Percentiles rank a stretch among this genome's conserved stretches.
Conservation (phyloP, 2,888 invertebrate genomes). For the Margaritifera margaritifera region DNA sequence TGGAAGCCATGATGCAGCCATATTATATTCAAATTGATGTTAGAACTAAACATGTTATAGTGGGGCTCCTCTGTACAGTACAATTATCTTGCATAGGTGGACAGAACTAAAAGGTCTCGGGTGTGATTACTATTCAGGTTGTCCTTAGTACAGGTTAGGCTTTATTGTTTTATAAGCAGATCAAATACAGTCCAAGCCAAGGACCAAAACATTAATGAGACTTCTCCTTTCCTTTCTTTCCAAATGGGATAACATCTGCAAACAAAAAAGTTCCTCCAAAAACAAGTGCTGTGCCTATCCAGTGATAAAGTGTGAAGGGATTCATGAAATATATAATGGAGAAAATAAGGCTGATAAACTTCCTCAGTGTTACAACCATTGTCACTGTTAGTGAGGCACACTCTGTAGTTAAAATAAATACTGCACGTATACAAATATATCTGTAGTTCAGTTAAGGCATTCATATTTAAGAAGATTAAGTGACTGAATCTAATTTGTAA, state of each 20-base stretch:
- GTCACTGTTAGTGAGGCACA: slow-evolving; percentile 96
- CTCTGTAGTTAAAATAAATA: slow-evolving; percentile 94
- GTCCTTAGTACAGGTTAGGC: too few relatives aligned
- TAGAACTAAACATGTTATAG: too few relatives aligned
- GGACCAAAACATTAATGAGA: too few relatives aligned
- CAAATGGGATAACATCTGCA: slow-evolving; percentile 74
- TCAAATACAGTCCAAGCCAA: too few relatives aligned
- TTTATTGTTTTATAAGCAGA: too few relatives aligned
- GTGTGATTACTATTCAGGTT: too few relatives aligned
- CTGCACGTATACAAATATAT: slow-evolving; percentile 93
- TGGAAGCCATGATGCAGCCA: too few relatives aligned
- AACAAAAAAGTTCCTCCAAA: slow-evolving; percentile 95
- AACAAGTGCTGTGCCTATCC: slow-evolving; percentile 91
- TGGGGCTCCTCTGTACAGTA: too few relatives aligned
- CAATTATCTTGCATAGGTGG: too few relatives aligned
- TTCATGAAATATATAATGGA: slow-evolving; percentile 96
- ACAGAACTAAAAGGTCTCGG: too few relatives aligned
- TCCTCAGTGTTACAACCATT: slow-evolving; percentile 93
- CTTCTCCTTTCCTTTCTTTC: slow-evolving; percentile 2
- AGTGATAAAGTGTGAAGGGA: slow-evolving; percentile 92
- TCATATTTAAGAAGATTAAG: too few relatives aligned
- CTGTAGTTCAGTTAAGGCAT: slow-evolving; percentile 70
- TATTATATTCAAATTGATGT: too few relatives aligned
- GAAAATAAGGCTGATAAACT: slow-evolving; percentile 95
- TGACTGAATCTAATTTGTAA: neutral